phyloP scores from a whole-genome alignment of 2,113 vertebrate species.

The Lamprologus speciosus region DNA sequence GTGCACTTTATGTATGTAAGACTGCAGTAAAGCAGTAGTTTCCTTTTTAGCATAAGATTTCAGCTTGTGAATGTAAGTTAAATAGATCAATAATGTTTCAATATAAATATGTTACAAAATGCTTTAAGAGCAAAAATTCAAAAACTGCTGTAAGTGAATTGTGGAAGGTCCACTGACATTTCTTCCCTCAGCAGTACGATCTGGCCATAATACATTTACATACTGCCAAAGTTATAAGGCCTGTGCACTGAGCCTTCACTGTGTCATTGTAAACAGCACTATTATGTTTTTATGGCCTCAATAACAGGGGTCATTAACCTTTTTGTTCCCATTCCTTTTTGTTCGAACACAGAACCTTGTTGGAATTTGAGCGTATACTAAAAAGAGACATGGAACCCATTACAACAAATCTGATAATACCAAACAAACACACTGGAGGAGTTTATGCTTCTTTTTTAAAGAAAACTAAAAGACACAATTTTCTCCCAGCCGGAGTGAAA shows the following conservation, averaged over 20 bases:
- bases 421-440: not conserved
- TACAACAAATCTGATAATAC: not conserved
- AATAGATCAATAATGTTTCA: not conserved
- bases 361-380: not conserved
- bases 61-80: not conserved
- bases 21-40: not conserved
- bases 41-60: not conserved
- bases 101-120: not conserved
- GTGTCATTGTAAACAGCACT: not conserved
- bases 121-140: not conserved
- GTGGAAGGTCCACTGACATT: not conserved
- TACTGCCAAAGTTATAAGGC: not conserved
- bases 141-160: not conserved
- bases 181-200: not conserved
- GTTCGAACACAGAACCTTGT: not conserved
- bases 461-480: not conserved
- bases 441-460: not conserved
- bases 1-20: not conserved
- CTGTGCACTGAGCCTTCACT: not conserved
- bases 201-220: not conserved
- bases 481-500: not conserved
- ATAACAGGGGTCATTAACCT: not conserved
- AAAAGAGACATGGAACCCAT: not conserved
- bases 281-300: not conserved
- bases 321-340: not conserved